These are phyloP conservation scores for Tupaia tana DNA, from an alignment of 2,113 vertebrate species.

Conservation along the genomic window DNA sequence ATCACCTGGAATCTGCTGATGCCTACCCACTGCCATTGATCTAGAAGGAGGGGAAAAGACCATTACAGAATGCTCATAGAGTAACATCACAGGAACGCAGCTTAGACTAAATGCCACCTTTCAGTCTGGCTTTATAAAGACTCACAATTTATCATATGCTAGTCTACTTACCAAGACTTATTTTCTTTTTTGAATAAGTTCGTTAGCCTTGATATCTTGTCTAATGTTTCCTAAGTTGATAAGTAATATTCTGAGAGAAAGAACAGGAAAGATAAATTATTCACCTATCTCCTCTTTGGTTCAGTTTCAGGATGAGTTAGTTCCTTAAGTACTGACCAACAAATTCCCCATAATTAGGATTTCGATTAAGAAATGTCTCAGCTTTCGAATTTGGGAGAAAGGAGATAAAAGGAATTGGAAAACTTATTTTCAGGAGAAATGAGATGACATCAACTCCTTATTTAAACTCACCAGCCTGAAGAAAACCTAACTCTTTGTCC, in stretches of 20 bases:
- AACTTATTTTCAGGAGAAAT: background rate
- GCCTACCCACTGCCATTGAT: slow-evolving; percentile 67
- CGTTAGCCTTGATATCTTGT: background rate
- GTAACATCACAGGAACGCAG: slow-evolving; percentile 53
- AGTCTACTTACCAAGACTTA: background rate
- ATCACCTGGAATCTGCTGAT: slow-evolving; percentile 69
- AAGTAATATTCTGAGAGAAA: background rate
- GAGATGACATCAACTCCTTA: background rate
- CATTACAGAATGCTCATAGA: slow-evolving; percentile 67
- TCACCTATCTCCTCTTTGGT: background rate
- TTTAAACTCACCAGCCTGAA: background rate
- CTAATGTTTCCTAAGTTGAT: background rate
- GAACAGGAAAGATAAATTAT: background rate
- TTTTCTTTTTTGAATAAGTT: slow-evolving; percentile 21
- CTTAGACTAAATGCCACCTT: slow-evolving; percentile 76
- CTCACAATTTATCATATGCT: background rate
- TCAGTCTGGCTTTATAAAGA: background rate
- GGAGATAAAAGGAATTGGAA: background rate
- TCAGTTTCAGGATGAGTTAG: background rate
- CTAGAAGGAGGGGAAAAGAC: slow-evolving; percentile 70
- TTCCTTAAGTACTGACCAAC: background rate
- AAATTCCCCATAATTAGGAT: background rate
- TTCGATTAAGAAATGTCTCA: slow-evolving; percentile 17
- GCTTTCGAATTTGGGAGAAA: slow-evolving; percentile 18
- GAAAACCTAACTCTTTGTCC: background rate